Base-by-base conservation (phyloP, 1,140 invertebrate species). In the Palaemon carinicauda region DNA sequence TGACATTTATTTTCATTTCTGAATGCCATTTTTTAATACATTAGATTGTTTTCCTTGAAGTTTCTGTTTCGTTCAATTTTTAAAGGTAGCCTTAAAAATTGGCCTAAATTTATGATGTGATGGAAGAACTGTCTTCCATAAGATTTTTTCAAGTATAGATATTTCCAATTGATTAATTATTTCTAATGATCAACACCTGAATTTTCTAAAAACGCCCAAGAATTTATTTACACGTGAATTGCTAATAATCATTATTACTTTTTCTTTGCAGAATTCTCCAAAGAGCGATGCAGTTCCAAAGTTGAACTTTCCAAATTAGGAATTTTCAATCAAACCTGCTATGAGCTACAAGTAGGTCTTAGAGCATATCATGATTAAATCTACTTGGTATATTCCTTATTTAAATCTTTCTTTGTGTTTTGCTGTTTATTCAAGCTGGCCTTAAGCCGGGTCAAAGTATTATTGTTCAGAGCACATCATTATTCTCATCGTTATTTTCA, bases 251-350 rank as follows among this genome's bases (percentile, higher is more conserved):
- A 88, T 53, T n/a, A 56, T 71, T 53, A 60, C 65, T 75, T 51
- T 73, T 81, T 71, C 51, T 83, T 87, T 82, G 21, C 88, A 92
- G 91, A 91, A 87, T 89, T 91, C 65, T 91, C 91, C 0, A 87
- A 89, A 31, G 90, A 91, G 12, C 85, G 91, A 21, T 92, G 92
- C 81, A 86, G 82, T 5, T 90, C 89, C 31, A 89, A 90, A 27
- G 81, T 88, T 19, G 89, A 90, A n/a, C 87, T 90, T 17, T 89
- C 89, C 54, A 85, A 89, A 52, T 90, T 97, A 65, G 94, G 95
- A 0, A 94, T 95, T 4, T 97, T 97, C 91, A 95, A 96, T 41
- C 94, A 95, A 71, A 97, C 95, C 21, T 98, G 97, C 90, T 98
- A 97, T 91, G 96, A 98, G 90, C 97, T 98, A 17, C 87, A 89